These are phyloP conservation scores for Ictidomys tridecemlineatus DNA, from an alignment of 2,113 vertebrate species.

Conservation along the genomic window DNA sequence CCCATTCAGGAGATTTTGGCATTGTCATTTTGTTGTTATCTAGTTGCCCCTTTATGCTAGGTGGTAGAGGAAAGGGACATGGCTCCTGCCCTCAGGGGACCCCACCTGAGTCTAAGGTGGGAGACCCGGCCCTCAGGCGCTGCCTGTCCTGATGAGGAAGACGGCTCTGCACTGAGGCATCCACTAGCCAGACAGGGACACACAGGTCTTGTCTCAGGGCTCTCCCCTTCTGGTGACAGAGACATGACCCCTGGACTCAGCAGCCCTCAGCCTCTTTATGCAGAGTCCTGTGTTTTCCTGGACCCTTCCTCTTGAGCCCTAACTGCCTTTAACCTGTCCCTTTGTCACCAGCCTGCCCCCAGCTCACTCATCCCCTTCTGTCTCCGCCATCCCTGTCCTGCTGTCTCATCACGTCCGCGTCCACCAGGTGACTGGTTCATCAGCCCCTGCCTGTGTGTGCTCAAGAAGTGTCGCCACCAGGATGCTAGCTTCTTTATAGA, in stretches of 20 bases:
- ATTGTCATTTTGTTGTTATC: not conserved
- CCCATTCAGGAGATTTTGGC: not conserved
- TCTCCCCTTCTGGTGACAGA: not conserved
- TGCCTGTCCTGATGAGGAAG: not conserved
- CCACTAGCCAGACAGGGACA: not conserved
- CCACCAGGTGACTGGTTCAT: not conserved
- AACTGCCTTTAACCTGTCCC: not conserved
- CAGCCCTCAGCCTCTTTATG: not conserved
- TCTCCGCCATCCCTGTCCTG: accelerated
- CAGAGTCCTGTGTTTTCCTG: not conserved
- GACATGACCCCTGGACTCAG: not conserved
- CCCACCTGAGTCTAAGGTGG: not conserved
- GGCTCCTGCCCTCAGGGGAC: not conserved
- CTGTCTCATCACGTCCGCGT: not conserved
- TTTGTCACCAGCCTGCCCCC: not conserved
- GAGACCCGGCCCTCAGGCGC: not conserved
- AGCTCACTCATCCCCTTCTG: not conserved
- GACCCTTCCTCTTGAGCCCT: not conserved
- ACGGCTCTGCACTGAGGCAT: not conserved
- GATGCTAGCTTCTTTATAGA: not conserved
- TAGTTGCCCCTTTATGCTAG: accelerated
- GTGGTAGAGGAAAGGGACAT: not conserved
- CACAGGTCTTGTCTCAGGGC: not conserved
- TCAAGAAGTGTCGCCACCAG: not conserved
- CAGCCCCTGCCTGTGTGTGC: not conserved